These are phyloP conservation scores for Pelusios castaneus DNA, from an alignment of 2,113 vertebrate genomes.

Conservation along the genomic window DNA sequence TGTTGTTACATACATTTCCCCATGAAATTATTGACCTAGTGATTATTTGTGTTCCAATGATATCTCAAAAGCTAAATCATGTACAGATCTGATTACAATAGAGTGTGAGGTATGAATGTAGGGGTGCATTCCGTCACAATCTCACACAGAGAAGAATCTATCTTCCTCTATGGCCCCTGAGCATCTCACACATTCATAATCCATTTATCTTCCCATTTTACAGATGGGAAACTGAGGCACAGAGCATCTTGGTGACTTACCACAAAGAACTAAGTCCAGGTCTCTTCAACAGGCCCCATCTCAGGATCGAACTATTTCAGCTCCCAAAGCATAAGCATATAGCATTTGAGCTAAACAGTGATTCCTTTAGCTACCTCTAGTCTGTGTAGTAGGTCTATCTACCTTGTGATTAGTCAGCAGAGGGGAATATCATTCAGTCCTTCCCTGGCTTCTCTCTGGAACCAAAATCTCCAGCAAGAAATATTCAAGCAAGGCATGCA, in stretches of 20 bases:
- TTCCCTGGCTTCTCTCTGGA: background rate
- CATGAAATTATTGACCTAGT: background rate
- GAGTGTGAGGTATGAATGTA: background rate
- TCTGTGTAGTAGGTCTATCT: background rate
- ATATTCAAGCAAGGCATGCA: background rate
- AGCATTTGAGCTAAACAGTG: background rate
- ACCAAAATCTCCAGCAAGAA: background rate
- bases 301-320: background rate
- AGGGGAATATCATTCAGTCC: background rate
- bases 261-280: background rate
- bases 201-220: background rate
- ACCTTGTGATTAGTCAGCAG: background rate
- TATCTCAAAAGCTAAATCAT: background rate
- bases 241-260: background rate
- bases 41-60: background rate
- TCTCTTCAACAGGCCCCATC: background rate
- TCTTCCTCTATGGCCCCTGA: background rate
- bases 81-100: background rate
- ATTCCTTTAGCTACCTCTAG: background rate
- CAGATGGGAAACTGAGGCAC: background rate
- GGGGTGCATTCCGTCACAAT: background rate
- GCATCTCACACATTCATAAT: background rate
- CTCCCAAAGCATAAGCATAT: fast-evolving
- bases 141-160: slow-evolving; percentile 5
- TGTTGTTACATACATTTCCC: background rate